phyloP scores from a whole-genome alignment of 2,113 vertebrate species.

The Eurypyga helias region DNA sequence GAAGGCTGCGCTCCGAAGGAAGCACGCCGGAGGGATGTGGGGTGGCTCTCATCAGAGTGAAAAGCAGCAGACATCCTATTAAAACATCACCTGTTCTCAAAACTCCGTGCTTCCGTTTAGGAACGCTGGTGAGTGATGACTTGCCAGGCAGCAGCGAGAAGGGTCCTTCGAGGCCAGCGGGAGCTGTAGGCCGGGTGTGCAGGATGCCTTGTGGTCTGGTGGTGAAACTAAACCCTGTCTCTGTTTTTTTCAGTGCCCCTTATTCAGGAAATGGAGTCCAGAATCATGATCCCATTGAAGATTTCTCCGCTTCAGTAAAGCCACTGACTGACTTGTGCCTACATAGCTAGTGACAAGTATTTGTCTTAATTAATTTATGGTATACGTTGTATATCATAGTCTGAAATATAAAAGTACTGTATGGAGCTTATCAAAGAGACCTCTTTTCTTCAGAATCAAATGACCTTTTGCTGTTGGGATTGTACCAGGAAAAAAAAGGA shows the following conservation, averaged over 20 bases:
- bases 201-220: neutral
- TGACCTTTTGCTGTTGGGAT: constrained; percentile 1
- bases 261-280: constrained; percentile 98
- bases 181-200: neutral
- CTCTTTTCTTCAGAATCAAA: constrained; percentile 74
- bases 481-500: neutral
- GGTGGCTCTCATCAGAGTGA: neutral
- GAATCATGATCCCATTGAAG: constrained; percentile 98
- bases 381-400: constrained; percentile 67
- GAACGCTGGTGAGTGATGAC: neutral
- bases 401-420: constrained; percentile 75
- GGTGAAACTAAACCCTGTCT: constrained; percentile 7
- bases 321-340: constrained; percentile 65
- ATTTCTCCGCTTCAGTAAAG: constrained; percentile 89
- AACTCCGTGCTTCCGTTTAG: neutral
- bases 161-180: neutral
- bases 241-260: constrained; percentile 86
- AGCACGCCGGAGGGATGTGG: neutral
- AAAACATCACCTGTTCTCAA: neutral
- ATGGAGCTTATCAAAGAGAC: constrained; percentile 71
- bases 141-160: neutral
- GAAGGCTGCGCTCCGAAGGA: neutral
- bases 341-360: constrained; percentile 59
- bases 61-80: neutral
- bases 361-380: constrained; percentile 72